phyloP scores from a whole-genome alignment of 2,888 invertebrate genomes.

The Athalia cordata region DNA sequence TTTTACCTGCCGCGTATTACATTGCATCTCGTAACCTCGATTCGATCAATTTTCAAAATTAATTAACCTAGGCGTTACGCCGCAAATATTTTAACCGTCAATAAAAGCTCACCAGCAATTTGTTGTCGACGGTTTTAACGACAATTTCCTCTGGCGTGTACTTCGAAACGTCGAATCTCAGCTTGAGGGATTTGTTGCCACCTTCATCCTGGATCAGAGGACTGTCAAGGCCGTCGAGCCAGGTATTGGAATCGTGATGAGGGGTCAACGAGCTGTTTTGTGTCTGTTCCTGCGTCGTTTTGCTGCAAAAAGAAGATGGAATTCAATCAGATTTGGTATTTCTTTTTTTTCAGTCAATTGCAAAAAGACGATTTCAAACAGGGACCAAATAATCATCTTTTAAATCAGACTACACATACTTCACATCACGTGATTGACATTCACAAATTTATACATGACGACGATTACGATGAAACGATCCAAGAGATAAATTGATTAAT shows the following conservation, averaged over 20 bases:
- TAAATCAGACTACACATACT: no score
- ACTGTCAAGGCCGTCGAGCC: slow-evolving; percentile 91
- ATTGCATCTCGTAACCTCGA: no score
- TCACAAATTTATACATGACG: no score
- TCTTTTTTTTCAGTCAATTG: slow-evolving; percentile 33
- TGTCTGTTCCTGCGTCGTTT: slow-evolving; percentile 79
- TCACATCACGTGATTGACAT: no score
- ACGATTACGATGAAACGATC: no score
- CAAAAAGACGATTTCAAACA: no score
- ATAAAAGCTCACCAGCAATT: slow-evolving; percentile 85
- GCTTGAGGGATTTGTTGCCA: slow-evolving; percentile 93
- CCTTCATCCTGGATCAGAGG: slow-evolving; percentile 96
- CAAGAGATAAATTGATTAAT: no score
- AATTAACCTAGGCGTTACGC: not conserved
- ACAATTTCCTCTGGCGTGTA: slow-evolving; percentile 98
- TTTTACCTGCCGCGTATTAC: no score
- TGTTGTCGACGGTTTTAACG: slow-evolving; percentile 98
- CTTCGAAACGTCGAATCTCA: slow-evolving; percentile 97
- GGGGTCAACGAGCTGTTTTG: slow-evolving; percentile 76
- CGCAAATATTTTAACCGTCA: not conserved
- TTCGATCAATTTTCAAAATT: not conserved
- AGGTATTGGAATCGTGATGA: slow-evolving; percentile 77
- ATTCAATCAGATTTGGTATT: slow-evolving; percentile 27
- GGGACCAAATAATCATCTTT: no score
- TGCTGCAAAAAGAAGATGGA: slow-evolving; percentile 74